Evolutionary conservation across 1,140 invertebrate genomes (phyloP).

Genomic region (Monomorium pharaonis): DNA sequence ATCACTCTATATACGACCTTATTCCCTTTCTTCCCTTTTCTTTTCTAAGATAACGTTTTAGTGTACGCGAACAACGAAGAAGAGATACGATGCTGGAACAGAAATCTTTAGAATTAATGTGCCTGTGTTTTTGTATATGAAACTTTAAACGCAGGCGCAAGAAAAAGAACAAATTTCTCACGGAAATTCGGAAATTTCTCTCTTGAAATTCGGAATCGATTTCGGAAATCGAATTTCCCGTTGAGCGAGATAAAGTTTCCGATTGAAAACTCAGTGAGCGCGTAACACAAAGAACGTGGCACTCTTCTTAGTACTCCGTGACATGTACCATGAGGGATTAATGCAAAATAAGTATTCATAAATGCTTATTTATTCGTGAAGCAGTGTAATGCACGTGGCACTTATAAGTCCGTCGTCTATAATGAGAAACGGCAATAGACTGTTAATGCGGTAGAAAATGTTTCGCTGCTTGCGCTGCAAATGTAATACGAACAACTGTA

Average conservation of each 20-base stretch:
- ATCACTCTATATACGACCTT: not conserved
- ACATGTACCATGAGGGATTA: constrained; percentile 15
- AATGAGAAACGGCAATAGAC: constrained; percentile 44
- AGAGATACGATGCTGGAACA: not conserved
- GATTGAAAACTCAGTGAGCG: not conserved
- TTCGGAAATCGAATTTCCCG: not conserved
- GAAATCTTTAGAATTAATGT: not conserved
- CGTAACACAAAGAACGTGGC: not conserved
- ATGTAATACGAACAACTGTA: not conserved
- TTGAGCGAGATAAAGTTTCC: not conserved
- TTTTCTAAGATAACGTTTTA: not conserved
- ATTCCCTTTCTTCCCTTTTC: not conserved
- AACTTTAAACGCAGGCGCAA: not conserved
- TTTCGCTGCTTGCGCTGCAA: not conserved
- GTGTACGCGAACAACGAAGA: not conserved
- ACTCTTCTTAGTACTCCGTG: not conserved
- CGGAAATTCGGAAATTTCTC: too few relatives aligned
- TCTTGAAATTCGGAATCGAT: not conserved
- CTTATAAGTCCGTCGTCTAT: constrained; percentile 29
- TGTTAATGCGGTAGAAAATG: constrained; percentile 44
- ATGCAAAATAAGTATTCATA: constrained; percentile 40
- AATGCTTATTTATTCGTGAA: constrained; percentile 46
- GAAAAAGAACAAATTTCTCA: not conserved
- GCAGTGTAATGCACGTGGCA: constrained; percentile 16
- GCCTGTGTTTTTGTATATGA: not conserved